phyloP scores from a whole-genome alignment of 2,888 invertebrate genomes.

The Phytoseiulus persimilis region DNA sequence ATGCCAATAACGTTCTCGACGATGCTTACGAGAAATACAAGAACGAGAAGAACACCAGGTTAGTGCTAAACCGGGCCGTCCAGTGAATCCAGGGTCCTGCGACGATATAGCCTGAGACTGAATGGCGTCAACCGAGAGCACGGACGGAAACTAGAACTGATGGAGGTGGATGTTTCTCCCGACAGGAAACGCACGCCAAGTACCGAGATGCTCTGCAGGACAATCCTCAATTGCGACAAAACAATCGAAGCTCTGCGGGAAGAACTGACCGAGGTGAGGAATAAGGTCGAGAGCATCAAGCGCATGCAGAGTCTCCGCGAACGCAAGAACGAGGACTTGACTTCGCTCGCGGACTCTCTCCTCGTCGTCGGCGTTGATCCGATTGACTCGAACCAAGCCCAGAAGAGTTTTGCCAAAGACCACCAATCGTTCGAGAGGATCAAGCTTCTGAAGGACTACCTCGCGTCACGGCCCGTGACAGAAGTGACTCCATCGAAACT shows the following conservation, averaged over 20 bases:
- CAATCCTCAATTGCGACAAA: constrained; percentile 13
- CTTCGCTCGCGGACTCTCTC: constrained; percentile 6
- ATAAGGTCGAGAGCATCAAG: constrained; percentile 25
- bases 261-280: neutral
- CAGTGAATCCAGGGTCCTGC: no score
- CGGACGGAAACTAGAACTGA: no score
- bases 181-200: constrained; percentile 11
- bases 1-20: constrained; percentile 17
- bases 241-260: neutral
- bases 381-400: neutral
- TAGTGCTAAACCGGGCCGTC: no score
- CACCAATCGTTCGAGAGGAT: neutral
- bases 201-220: neutral
- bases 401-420: neutral
- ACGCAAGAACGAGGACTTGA: neutral
- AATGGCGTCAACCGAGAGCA: no score
- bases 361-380: neutral
- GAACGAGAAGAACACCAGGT: constrained; percentile 33
- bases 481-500: neutral
- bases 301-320: constrained; percentile 21
- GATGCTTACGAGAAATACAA: constrained; percentile 22
- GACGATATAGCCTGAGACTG: no score
- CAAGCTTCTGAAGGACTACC: neutral
- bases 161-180: neutral
- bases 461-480: neutral